Evolutionary conservation across 2,113 vertebrate genomes (phyloP).

Genomic region (Apodemus speciosus): DNA sequence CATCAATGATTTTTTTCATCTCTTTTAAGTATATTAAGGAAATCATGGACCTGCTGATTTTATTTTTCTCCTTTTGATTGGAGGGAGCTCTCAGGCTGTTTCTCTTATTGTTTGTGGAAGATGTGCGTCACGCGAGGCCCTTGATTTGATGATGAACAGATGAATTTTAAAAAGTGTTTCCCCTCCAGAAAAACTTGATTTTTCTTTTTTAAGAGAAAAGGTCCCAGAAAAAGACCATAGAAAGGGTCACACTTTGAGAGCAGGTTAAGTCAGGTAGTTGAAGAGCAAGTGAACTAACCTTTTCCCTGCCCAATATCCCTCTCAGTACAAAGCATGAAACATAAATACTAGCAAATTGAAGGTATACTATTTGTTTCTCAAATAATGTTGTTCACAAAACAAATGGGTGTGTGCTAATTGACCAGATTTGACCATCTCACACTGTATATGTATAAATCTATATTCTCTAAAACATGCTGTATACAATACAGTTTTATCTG

Average conservation of each 20-base stretch:
- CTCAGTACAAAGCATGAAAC: conserved; percentile 40
- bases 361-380: conserved; percentile 42
- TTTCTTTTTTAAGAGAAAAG: not conserved
- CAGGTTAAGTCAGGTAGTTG: not conserved
- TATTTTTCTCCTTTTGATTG: conserved; percentile 67
- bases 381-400: conserved; percentile 20
- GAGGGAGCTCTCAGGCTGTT: conserved; percentile 38
- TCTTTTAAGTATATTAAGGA: conserved; percentile 64
- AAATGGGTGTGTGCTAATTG: not conserved
- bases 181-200: not conserved
- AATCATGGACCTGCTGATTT: conserved; percentile 39
- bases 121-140: conserved; percentile 26
- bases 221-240: not conserved
- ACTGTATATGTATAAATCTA: not conserved
- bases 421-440: not conserved
- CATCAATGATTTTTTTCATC: conserved; percentile 36
- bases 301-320: not conserved
- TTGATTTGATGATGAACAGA: conserved; percentile 46
- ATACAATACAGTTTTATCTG: not conserved
- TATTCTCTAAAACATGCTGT: not conserved
- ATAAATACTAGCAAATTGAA: conserved; percentile 33
- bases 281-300: conserved; percentile 22
- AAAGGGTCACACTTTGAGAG: conserved; percentile 2
- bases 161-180: conserved; percentile 47
- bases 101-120: conserved; percentile 59